phyloP scores from a whole-genome alignment of 2,797 vertebrate genomes.

The Naso thynnoides region DNA sequence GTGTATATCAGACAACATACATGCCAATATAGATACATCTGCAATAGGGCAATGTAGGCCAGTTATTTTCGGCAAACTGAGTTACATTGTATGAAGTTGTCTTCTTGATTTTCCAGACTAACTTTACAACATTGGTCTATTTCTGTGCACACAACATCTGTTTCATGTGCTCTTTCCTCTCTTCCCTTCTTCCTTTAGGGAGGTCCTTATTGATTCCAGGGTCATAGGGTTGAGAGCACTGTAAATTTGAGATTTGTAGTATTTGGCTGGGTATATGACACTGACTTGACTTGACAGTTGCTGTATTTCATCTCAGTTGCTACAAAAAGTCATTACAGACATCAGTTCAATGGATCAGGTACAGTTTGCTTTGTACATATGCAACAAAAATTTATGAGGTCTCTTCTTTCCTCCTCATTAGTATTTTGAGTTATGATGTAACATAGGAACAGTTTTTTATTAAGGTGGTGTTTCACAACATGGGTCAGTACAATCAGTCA shows the following conservation, averaged over 20 bases:
- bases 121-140: background rate
- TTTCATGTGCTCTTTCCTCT: too few species aligned
- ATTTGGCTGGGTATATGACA: background rate
- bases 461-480: slow-evolving; percentile 51
- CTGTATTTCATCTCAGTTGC: slow-evolving; percentile 5
- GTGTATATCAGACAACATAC: too few species aligned
- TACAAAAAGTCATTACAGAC: background rate
- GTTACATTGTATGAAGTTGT: background rate
- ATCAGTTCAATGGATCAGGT: background rate
- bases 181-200: too few species aligned
- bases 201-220: background rate
- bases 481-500: slow-evolving; percentile 38
- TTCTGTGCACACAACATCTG: too few species aligned
- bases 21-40: too few species aligned
- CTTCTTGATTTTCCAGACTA: background rate
- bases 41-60: too few species aligned
- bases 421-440: slow-evolving; percentile 46
- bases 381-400: slow-evolving; percentile 22
- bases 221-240: background rate
- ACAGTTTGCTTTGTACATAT: slow-evolving; percentile 15
- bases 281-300: background rate
- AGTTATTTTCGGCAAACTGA: too few species aligned
- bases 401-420: slow-evolving; percentile 7
- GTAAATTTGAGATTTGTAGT: background rate
- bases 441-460: slow-evolving; percentile 29